A percentile compares a stretch with the other conserved stretches of the same genome.
phyloP scores from a whole-genome alignment of 53 echinoderm and acorn worm species.

The Zoroaster sp. region DNA sequence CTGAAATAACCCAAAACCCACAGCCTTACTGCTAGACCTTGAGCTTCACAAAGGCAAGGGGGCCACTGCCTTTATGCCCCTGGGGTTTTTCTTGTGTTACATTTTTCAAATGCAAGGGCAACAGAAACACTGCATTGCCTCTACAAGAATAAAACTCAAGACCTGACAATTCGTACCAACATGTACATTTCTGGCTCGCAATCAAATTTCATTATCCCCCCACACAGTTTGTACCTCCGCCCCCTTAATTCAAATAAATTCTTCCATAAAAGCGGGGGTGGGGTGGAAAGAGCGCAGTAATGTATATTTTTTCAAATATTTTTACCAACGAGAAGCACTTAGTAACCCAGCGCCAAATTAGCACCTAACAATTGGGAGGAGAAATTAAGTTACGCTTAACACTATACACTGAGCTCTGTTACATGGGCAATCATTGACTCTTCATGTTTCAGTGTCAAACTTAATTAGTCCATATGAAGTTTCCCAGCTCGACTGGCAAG shows the following conservation, averaged over 20 bases:
- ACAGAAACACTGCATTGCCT: too few relatives aligned
- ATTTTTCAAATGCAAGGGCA: too few relatives aligned
- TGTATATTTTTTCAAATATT: background rate
- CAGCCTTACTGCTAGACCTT: too few relatives aligned
- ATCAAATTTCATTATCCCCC: too few relatives aligned
- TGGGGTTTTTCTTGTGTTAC: too few relatives aligned
- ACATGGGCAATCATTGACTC: conserved; percentile 28
- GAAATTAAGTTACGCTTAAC: conserved; percentile 32
- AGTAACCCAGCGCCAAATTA: conserved; percentile 8
- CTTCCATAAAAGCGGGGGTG: background rate
- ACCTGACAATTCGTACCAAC: too few relatives aligned
- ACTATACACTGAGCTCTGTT: conserved; percentile 21
- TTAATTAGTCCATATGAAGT: conserved; percentile 13
- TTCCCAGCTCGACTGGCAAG: background rate
- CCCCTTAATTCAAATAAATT: background rate
- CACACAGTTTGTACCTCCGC: too few relatives aligned
- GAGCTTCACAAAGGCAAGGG: too few relatives aligned
- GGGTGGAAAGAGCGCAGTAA: background rate
- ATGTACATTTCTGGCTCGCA: too few relatives aligned
- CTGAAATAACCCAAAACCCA: too few relatives aligned
- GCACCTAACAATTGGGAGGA: background rate
- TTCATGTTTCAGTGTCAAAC: conserved; percentile 42
- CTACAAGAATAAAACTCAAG: too few relatives aligned
- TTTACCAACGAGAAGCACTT: background rate
- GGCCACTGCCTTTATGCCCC: too few relatives aligned